Evolutionary conservation across 2,797 vertebrate species (phyloP).

Genomic region (Mus caroli): DNA sequence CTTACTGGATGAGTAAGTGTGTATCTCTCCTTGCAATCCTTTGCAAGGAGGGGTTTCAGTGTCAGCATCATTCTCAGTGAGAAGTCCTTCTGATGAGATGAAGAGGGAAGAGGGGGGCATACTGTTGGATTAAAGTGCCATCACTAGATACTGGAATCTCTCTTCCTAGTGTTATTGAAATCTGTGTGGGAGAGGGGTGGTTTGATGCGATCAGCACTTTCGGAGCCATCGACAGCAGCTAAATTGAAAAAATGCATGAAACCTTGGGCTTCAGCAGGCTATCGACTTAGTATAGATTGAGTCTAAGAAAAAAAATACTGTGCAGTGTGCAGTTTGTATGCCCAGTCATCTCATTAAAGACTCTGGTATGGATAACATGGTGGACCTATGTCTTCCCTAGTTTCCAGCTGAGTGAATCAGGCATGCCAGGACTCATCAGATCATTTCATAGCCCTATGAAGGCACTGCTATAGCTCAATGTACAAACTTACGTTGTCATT

Average conservation of each 20-base stretch:
- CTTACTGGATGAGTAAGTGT: neutral
- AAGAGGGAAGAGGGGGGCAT: neutral
- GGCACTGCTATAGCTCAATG: slow-evolving; percentile 72
- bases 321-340: slow-evolving; percentile 81
- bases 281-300: slow-evolving; percentile 90
- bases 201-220: slow-evolving; percentile 88
- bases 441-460: slow-evolving; percentile 70
- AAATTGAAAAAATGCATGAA: slow-evolving; percentile 89
- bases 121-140: slow-evolving; percentile 74
- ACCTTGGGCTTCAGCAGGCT: slow-evolving; percentile 87
- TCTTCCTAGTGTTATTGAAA: slow-evolving; percentile 84
- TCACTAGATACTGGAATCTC: slow-evolving; percentile 67
- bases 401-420: slow-evolving; percentile 76
- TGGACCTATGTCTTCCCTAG: slow-evolving; percentile 77
- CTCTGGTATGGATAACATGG: slow-evolving; percentile 79
- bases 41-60: neutral
- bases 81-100: slow-evolving; percentile 66
- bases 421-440: slow-evolving; percentile 82
- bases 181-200: slow-evolving; percentile 83
- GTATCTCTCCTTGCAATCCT: neutral
- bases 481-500: slow-evolving; percentile 78
- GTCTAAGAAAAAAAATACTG: slow-evolving; percentile 85
- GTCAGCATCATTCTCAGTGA: neutral
- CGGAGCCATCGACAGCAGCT: slow-evolving; percentile 87
- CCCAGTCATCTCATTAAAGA: slow-evolving; percentile 88